Base-by-base conservation (phyloP, 1,140 invertebrate species). In the Drosophila trapezifrons region DNA sequence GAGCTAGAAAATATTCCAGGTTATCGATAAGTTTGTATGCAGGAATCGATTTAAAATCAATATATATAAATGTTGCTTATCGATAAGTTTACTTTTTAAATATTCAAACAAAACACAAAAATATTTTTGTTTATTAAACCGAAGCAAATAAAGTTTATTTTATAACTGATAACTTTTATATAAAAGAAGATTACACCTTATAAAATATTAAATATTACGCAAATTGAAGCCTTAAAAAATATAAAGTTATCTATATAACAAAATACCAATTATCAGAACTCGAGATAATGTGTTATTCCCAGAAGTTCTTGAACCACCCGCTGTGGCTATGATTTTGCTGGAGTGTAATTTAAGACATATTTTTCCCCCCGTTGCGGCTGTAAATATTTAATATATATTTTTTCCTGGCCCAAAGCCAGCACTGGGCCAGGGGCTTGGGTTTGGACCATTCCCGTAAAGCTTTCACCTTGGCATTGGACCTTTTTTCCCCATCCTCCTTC, bases 301-400 rank as follows among this genome's bases (percentile, higher is more conserved):
- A 32, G 2, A 10, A 10, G 4, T 18, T 32, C 15, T 18, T 18
- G 2, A 29, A 15, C 46, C 20, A 8, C 45, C 49, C 74, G 46
- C 9, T 20, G 9, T 38, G 18, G 20, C 18, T 66, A 57, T 67
- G 49, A 42, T 56, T 47, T 63, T 38, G 45, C 47, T 42, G 52
- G 40, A 57, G 63, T 78, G 81, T 86, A 65, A 78, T 81, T 86
- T 78, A 87, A 76, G 83, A 78, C 79, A 69, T 78, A 76, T 83
- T 65, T 54, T 37, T 10, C 9, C 66, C 51, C 71, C 62, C 51
- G 46, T 69, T 79, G 65, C 72, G 76, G 76, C 76, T 87, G 79
- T 86, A 87, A 86, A 86, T 86, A 87, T 86, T 87, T 87, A 87
- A 84, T 84, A 82, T 65, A 83, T 83, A 74, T 62, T 65, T 58